Evolutionary conservation across 2,113 vertebrate genomes (phyloP).

Genomic region (Bubo blakistoni): DNA sequence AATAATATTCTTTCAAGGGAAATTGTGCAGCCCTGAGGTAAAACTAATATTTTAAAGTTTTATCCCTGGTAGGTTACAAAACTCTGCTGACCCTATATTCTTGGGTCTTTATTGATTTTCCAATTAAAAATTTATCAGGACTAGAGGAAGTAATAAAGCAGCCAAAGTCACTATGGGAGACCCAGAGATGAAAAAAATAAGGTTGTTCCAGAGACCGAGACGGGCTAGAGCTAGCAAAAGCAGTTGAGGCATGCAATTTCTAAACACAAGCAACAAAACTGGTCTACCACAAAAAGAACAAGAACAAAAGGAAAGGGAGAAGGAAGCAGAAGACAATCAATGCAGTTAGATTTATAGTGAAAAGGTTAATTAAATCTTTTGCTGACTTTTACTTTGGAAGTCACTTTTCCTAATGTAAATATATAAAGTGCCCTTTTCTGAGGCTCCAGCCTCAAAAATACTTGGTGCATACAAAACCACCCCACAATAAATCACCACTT

Average conservation of each 20-base stretch:
- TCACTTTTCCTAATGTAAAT: conserved; percentile 37
- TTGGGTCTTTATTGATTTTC: background rate
- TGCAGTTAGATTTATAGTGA: conserved; percentile 22
- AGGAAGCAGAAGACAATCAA: conserved; percentile 5
- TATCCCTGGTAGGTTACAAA: background rate
- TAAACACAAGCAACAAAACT: background rate
- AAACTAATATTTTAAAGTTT: background rate
- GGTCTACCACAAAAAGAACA: background rate
- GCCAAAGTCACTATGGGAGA: background rate
- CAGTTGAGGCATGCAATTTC: background rate
- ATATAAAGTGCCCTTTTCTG: conserved; percentile 45
- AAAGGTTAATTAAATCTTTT: conserved; percentile 74
- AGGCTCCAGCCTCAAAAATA: background rate
- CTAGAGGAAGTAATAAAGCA: background rate
- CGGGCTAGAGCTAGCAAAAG: background rate
- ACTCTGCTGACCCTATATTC: background rate
- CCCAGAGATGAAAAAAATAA: background rate
- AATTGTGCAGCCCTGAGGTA: background rate
- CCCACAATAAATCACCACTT: conserved; percentile 20
- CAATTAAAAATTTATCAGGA: conserved; percentile 40
- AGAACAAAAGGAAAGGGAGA: background rate
- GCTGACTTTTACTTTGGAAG: conserved; percentile 30
- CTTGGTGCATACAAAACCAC: background rate
- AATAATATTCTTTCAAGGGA: background rate
- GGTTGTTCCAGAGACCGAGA: background rate